Base-by-base conservation (phyloP, 2,888 invertebrate genomes). In the Orthosia gracilis region DNA sequence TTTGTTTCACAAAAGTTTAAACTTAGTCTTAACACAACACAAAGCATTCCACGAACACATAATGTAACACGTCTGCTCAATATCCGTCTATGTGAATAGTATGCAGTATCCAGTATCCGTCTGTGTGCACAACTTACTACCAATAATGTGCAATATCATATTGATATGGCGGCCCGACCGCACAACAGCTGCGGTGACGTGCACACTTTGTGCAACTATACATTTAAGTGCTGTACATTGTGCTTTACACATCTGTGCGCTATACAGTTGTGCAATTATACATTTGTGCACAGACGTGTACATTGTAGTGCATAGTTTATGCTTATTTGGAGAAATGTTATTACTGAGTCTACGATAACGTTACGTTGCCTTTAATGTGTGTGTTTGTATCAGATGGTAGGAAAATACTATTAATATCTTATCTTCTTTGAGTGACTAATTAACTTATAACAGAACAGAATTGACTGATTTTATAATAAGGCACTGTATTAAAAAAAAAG, bases 81-180 rank as follows among this genome's bases (percentile, higher is more conserved):
- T 76, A 69, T 75, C 40, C 40, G 45, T 59, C 45, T 21, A 15
- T 61, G 21, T 45, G 59, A 45, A 61, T 45, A 61, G 61, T 59
- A 45, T 45, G 40, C 58, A 64, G 18, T 77, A 76, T 67, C 54
- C 75, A 73, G 62, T 62, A 73, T 50, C 75, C 74, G 66, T 54
- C 15, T 49, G 61, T 65, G 61, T 55, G 54, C 59, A 47, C 18
- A 49, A 47, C 18, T 21, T 13, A 23, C 50, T 77, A 64, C 69
- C 76, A 71, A 73, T 80, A 80, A 77, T 71, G 69, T 77, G 66
- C 62, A 83, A 77, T 85, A 79, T 72, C 55, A 63, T 75, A 69
- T 80, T 76, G 80, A 84, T 78, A 76, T 52, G 65, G 68, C 62
- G 47, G 54, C 57, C 31, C 11, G 31, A 70, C 69, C 68, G 59